Base-by-base conservation (phyloP, 2,888 invertebrate species). In the Latheticus oryzae region DNA sequence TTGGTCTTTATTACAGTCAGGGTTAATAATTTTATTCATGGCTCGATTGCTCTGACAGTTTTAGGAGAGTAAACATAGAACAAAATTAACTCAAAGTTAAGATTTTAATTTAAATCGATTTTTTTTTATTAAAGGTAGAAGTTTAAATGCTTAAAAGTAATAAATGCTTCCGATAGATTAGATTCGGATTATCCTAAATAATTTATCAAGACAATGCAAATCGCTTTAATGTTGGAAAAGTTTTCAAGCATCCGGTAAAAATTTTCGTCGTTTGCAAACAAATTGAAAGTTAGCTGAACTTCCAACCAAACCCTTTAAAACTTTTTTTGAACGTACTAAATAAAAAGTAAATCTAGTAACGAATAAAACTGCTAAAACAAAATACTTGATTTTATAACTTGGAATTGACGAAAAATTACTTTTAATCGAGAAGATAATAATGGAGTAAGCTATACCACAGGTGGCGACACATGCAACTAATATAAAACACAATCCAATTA, bases 361-460 rank as follows among this genome's bases (percentile, higher is more conserved):
- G 21, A 30, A 45, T 33, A 45, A 45, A 45, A 45, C 32, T 30
- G 45, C 32, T 45, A 32, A n/a, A 45, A 11, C 21, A 32, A 33
- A 35, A 35, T 33, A 28, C 28, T 26, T 28, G 42, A 40, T 43
- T 28, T 43, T 28, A 30, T 5, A 19, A 16, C 30, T 30, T 38
- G 12, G n/a, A n/a, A n/a, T n/a, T n/a, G n/a, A n/a, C n/a, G n/a
- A n/a, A n/a, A n/a, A n/a, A n/a, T n/a, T n/a, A 30, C 42, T 53
- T 52, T 53, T 53, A 53, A 30, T 57, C 45, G 15, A 8, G 17
- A 35, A 51, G 28, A 50, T 26, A 48, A 58, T 53, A 40, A 33
- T 40, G 40, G 30, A 37, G 12, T 48, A 19, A 48, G 28, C 26
- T 24, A 13, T 2, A 24, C 12, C 16, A 17, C 35, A 48, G 48